A percentile compares a stretch with the other conserved stretches of the same genome.
phyloP scores from a whole-genome alignment of 23 tunicate genomes.

The Ascidia mentula region DNA sequence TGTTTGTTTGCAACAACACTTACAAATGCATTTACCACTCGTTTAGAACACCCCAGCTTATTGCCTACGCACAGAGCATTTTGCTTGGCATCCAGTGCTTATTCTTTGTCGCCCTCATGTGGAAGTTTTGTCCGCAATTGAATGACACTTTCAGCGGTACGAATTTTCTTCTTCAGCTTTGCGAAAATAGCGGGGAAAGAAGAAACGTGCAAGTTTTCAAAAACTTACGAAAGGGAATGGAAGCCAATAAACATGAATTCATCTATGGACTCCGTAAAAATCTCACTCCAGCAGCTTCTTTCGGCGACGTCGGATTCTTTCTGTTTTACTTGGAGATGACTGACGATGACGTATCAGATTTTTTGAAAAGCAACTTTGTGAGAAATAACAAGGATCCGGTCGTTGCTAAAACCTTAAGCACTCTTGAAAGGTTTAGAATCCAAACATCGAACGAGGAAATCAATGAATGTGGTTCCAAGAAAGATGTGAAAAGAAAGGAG shows the following conservation, averaged over 20 bases:
- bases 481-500: no score
- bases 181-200: background rate
- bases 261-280: background rate
- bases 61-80: background rate
- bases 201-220: background rate
- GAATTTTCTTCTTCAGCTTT: background rate
- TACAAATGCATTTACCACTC: background rate
- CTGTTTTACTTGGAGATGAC: background rate
- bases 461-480: no score
- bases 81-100: background rate
- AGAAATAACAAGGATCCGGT: background rate
- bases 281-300: background rate
- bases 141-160: background rate
- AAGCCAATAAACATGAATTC: background rate
- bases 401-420: background rate
- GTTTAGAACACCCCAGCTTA: background rate
- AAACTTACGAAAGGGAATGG: background rate
- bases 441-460: background rate
- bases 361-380: background rate
- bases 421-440: background rate
- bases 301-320: conserved; percentile 9
- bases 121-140: background rate
- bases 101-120: background rate
- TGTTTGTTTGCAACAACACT: background rate
- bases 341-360: background rate